phyloP scores from a whole-genome alignment of 2,797 vertebrate species.

The Antrozous pallidus region DNA sequence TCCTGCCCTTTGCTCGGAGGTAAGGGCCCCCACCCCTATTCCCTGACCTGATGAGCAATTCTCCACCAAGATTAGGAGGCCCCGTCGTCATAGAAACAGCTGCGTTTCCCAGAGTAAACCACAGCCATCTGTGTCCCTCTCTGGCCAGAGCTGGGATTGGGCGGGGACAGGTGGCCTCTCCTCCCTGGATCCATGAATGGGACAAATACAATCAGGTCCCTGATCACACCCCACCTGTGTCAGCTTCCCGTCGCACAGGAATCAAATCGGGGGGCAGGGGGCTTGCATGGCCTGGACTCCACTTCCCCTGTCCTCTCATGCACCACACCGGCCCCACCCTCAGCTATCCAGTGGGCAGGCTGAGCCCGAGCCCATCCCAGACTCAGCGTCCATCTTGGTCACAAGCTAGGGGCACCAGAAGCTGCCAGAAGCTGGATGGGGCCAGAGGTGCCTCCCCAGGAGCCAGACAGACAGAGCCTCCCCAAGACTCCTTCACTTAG shows the following conservation, averaged over 20 bases:
- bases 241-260: neutral
- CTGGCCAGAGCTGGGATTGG: neutral
- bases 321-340: fast-evolving
- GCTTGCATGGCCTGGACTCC: fast-evolving
- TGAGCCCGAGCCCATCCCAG: neutral
- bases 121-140: neutral
- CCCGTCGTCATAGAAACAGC: neutral
- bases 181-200: neutral
- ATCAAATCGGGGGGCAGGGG: neutral
- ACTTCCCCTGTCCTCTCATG: fast-evolving
- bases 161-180: neutral
- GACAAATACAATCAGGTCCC: neutral
- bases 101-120: neutral
- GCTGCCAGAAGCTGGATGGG: too few species aligned
- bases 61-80: neutral
- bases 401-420: neutral
- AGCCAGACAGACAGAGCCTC: neutral
- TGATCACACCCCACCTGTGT: neutral
- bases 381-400: neutral
- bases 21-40: neutral
- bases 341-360: neutral
- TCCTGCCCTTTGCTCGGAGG: neutral
- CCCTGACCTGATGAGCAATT: neutral
- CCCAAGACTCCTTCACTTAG: neutral
- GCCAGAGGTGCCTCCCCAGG: neutral